Evolutionary conservation across 2,113 vertebrate genomes (phyloP).

Genomic region (Prietella phreatophila): DNA sequence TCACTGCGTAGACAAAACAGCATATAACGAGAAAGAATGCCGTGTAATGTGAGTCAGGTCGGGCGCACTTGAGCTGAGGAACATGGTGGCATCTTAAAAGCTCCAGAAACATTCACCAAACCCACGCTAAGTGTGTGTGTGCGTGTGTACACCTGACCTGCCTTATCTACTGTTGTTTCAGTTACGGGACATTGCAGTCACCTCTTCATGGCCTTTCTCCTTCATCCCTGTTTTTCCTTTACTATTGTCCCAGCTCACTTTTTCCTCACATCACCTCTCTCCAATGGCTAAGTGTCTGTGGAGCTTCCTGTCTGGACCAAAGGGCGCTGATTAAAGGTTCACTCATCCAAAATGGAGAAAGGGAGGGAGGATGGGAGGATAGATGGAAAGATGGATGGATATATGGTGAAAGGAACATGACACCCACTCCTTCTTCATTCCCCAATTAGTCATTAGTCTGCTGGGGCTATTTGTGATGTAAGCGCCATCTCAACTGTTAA

Average conservation of each 20-base stretch:
- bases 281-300: conserved; percentile 29
- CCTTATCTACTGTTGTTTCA: conserved; percentile 44
- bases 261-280: conserved; percentile 35
- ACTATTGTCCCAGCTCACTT: conserved; percentile 16
- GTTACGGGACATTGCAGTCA: conserved; percentile 36
- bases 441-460: conserved; percentile 44
- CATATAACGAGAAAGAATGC: neutral
- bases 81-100: conserved; percentile 14
- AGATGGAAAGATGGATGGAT: neutral
- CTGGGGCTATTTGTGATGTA: conserved; percentile 33
- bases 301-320: conserved; percentile 41
- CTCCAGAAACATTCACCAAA: neutral
- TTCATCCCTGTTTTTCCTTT: conserved; percentile 3
- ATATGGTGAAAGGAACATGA: conserved; percentile 20
- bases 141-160: conserved; percentile 5
- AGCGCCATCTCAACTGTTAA: conserved; percentile 34
- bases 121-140: neutral
- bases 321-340: conserved; percentile 40
- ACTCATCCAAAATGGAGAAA: conserved; percentile 29
- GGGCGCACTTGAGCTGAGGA: neutral
- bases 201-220: conserved; percentile 24
- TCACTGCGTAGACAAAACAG: neutral
- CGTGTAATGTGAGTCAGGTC: conserved; percentile 5
- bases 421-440: conserved; percentile 34
- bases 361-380: neutral